phyloP scores from a whole-genome alignment of 64 coral and sea anemone species.

The Stichodactyla mertensii region DNA sequence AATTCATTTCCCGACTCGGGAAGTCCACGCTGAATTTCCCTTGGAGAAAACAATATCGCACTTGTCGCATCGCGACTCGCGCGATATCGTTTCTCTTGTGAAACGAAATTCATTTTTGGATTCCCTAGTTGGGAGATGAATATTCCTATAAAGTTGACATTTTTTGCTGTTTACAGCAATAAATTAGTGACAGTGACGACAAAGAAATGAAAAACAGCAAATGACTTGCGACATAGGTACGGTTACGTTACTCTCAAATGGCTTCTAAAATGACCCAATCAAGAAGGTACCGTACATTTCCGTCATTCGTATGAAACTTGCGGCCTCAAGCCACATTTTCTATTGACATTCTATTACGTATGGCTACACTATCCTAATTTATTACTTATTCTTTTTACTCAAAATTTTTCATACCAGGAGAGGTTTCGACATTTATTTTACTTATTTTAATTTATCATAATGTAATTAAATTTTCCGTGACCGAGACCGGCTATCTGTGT shows the following conservation, averaged over 20 bases:
- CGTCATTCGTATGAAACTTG: no score
- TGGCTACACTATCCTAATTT: no score
- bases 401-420: background rate
- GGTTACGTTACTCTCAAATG: background rate
- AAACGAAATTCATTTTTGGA: no score
- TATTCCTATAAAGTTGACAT: background rate
- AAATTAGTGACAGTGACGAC: background rate
- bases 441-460: background rate
- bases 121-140: no score
- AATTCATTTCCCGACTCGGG: no score
- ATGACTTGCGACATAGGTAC: background rate
- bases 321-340: no score
- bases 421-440: background rate
- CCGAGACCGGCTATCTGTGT: background rate
- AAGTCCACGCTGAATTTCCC: no score
- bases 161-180: background rate
- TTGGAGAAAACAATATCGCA: no score
- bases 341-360: no score
- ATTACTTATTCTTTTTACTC: background rate
- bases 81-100: no score
- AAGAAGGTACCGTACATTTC: background rate
- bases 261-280: background rate
- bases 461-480: background rate
- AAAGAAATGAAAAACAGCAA: background rate
- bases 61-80: no score